These are phyloP conservation scores for Drosophila dives DNA, from an alignment of 2,888 invertebrate genomes.

Conservation along the genomic window DNA sequence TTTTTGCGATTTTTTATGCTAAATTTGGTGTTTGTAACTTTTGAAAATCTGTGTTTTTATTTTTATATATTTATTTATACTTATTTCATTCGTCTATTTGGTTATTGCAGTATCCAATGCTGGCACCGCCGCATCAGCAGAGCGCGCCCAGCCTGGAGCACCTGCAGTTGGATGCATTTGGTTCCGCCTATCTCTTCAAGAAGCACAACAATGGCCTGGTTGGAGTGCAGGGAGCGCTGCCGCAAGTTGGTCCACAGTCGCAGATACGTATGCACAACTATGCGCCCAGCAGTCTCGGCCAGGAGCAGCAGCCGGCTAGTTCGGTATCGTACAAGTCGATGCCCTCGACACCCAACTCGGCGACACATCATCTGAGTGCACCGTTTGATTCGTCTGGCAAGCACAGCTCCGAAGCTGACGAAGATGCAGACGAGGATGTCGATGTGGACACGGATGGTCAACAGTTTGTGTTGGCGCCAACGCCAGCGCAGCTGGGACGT, in stretches of 20 bases:
- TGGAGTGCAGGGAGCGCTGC: constrained; percentile 51
- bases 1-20: too few relatives aligned
- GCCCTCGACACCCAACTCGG: constrained; percentile 85
- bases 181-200: constrained; percentile 77
- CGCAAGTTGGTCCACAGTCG: constrained; percentile 65
- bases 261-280: constrained; percentile 76
- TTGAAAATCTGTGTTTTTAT: background rate
- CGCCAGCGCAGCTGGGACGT: constrained; percentile 96
- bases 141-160: constrained; percentile 61
- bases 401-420: constrained; percentile 47
- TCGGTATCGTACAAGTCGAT: constrained; percentile 83
- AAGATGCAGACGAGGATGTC: constrained; percentile 68
- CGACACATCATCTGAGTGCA: constrained; percentile 69
- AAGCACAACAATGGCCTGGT: constrained; percentile 76
- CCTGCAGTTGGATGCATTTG: constrained; percentile 52
- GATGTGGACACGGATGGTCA: constrained; percentile 80
- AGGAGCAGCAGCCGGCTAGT: constrained; percentile 69
- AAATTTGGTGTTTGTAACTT: too few relatives aligned
- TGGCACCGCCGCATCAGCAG: constrained; percentile 71
- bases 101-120: constrained; percentile 59
- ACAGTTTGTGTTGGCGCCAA: constrained; percentile 93
- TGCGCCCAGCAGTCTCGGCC: constrained; percentile 57
- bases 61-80: background rate
- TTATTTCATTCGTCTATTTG: background rate
- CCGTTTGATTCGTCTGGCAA: constrained; percentile 68